These are phyloP conservation scores for Tricholaema leucomelas DNA, from an alignment of 2,113 vertebrate genomes.

Conservation along the genomic window DNA sequence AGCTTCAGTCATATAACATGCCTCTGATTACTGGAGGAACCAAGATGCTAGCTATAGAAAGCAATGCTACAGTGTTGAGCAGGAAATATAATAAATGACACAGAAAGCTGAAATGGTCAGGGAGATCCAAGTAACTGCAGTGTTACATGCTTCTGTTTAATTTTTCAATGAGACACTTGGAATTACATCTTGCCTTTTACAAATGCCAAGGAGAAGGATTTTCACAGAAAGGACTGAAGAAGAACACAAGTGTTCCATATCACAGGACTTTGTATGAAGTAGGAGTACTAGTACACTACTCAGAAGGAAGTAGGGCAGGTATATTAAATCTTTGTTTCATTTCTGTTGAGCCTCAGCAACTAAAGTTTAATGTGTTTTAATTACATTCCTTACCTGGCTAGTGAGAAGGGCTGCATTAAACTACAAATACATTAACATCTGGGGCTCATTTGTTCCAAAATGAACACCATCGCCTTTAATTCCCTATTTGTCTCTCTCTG, in stretches of 20 bases:
- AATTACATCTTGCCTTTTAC: background rate
- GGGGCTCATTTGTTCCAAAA: constrained; percentile 46
- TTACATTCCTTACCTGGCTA: constrained; percentile 35
- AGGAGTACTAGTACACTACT: background rate
- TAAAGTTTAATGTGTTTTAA: constrained; percentile 39
- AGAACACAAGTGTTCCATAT: background rate
- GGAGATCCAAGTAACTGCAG: background rate
- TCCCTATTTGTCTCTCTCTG: constrained; percentile 32
- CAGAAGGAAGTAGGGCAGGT: background rate
- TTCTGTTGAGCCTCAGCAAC: constrained; percentile 20
- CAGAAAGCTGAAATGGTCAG: rapidly evolving
- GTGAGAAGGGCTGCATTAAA: constrained; percentile 12
- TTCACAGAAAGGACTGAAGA: background rate
- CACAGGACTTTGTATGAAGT: background rate
- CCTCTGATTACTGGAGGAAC: background rate
- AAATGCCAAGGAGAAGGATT: background rate
- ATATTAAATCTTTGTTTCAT: background rate
- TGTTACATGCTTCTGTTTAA: background rate
- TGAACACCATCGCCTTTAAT: constrained; percentile 20
- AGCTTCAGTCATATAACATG: background rate
- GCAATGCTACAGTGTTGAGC: background rate
- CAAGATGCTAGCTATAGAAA: background rate
- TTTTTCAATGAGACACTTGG: background rate
- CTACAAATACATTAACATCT: constrained; percentile 25
- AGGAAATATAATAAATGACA: background rate